Base-by-base conservation (phyloP, 2,888 invertebrate species). In the Mythimna vitellina region DNA sequence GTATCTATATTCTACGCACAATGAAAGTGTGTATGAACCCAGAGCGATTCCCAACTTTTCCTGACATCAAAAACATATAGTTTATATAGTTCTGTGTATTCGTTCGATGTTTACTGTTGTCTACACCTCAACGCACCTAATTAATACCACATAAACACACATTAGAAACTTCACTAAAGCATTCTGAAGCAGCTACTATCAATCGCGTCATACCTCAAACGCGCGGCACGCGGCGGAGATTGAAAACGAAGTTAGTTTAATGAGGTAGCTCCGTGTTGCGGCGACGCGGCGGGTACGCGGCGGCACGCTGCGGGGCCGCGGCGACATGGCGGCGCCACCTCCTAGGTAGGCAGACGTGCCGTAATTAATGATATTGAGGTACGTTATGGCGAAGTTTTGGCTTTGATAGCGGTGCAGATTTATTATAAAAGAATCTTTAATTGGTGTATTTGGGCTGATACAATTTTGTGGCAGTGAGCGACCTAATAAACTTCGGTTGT, bases 171-270 rank as follows among this genome's bases (percentile, higher is more conserved):
- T 60, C 62, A 20, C 6, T 25, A 53, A 53, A 62, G 49, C 35
- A 29, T 63, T 58, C 38, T 65, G 42, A 54, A 66, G 46, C 74
- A 61, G 61, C 70, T 61, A 82, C 81, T 81, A 81, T 81, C 82
- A 81, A 82, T 81, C 79, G 81, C 60, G 66, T 65, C 70, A 51
- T 82, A 78, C 76, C 78, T 84, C 81, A 78, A 73, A 63, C 82
- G 56, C 69, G 85, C 71, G 49, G 62, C 67, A 67, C 65, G 76
- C 73, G 74, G 76, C 84, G 84, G 85, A 85, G 85, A 84, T 84
- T 85, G 84, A 38, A 85, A 82, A 82, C 82, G 68, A 84, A 84
- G 70, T 85, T 81, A 79, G 75, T 81, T 83, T 85, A 84, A 85
- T 84, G 85, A 85, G 81, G 74, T 69, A 84, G 80, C 83, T 75